Conservation (phyloP, 2,888 invertebrate genomes). For the Tortrix viridana region DNA sequence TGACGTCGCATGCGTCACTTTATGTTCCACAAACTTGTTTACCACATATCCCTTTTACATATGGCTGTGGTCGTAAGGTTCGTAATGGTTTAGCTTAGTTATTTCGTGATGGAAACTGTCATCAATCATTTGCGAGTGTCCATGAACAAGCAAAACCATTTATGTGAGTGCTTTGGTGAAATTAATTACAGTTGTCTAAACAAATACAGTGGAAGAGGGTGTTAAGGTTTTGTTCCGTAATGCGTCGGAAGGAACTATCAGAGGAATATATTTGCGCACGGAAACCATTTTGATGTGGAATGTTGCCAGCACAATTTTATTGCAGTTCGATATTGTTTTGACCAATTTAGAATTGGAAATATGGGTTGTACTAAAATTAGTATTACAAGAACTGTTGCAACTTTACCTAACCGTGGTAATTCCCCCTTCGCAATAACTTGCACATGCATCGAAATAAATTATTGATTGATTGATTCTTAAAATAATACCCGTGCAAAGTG, state of each 20-base stretch:
- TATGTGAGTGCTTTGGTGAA: conserved; percentile 55
- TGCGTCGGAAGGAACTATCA: neutral
- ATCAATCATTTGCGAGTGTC: conserved; percentile 67
- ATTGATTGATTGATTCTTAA: no score
- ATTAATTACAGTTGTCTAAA: conserved; percentile 61
- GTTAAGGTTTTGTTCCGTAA: conserved; percentile 41
- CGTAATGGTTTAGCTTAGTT: neutral
- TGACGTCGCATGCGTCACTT: conserved; percentile 47
- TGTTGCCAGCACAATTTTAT: neutral
- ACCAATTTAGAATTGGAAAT: no score
- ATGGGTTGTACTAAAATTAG: no score
- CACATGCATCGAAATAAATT: no score
- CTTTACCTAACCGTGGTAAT: no score
- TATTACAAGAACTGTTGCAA: no score
- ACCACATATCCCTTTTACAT: conserved; percentile 14
- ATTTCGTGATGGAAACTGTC: conserved; percentile 37
- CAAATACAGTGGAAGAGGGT: conserved; percentile 55
- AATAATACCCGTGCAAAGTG: no score
- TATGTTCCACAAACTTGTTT: conserved; percentile 18
- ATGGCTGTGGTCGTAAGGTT: conserved; percentile 5
- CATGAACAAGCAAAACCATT: conserved; percentile 57
- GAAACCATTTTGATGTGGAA: no score
- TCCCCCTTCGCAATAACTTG: no score
- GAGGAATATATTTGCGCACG: neutral
- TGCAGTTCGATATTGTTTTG: neutral